Evolutionary conservation across 2,888 invertebrate genomes (phyloP).

Genomic region (Orthosia gracilis): DNA sequence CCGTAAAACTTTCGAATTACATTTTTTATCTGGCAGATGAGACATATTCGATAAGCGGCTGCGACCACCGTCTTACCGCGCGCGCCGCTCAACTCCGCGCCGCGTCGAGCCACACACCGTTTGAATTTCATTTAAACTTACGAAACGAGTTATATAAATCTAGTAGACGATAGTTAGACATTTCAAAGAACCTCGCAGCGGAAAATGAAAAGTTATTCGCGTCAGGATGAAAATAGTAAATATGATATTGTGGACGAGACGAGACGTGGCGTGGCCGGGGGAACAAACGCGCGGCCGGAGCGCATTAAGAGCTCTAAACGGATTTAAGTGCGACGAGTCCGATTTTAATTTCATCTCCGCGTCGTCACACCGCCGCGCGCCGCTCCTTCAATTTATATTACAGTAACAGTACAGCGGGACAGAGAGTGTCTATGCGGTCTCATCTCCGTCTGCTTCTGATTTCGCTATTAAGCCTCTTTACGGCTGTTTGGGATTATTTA

Average conservation of each 20-base stretch:
- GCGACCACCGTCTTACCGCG: background rate
- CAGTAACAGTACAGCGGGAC: constrained; percentile 4
- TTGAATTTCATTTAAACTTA: constrained; percentile 56
- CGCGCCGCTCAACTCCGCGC: background rate
- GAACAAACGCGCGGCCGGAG: constrained; percentile 48
- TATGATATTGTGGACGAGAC: constrained; percentile 64
- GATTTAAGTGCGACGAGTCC: constrained; percentile 70
- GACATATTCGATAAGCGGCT: constrained; percentile 44
- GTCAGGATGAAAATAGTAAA: constrained; percentile 73
- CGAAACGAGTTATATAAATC: constrained; percentile 57
- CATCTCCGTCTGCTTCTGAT: constrained; percentile 29
- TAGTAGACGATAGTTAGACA: constrained; percentile 55
- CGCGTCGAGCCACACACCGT: background rate
- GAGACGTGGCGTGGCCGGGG: constrained; percentile 17
- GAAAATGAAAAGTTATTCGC: constrained; percentile 73
- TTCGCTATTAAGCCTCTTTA: constrained; percentile 31
- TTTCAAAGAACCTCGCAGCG: constrained; percentile 60
- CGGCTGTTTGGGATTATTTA: constrained; percentile 51
- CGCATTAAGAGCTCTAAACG: constrained; percentile 72
- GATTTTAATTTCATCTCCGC: constrained; percentile 72
- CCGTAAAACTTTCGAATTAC: constrained; percentile 44
- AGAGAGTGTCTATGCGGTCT: background rate
- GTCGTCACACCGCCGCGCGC: constrained; percentile 51
- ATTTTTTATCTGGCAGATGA: constrained; percentile 36
- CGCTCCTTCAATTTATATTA: constrained; percentile 49